Evolutionary conservation across 2,888 invertebrate species (phyloP).

Genomic region (Caradrina kadenii): DNA sequence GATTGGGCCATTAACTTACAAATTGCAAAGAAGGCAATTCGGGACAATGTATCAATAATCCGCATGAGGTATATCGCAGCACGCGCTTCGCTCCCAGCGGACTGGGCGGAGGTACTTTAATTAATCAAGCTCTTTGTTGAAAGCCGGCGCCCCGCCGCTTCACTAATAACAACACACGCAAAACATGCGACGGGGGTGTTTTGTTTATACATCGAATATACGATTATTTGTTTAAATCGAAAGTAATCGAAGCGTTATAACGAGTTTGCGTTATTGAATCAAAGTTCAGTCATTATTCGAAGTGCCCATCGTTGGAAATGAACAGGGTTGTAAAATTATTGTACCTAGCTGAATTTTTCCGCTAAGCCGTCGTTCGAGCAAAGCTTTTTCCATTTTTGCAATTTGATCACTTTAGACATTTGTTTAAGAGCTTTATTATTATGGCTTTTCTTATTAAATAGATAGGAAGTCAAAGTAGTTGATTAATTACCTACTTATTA

Average conservation of each 20-base stretch:
- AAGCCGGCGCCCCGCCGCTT: conserved; percentile 78
- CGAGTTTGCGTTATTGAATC: conserved; percentile 63
- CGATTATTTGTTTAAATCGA: conserved; percentile 83
- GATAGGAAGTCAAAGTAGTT: too few species aligned
- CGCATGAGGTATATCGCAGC: conserved; percentile 73
- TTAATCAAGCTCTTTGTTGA: conserved; percentile 88
- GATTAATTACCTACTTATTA: too few species aligned
- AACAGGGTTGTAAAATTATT: conserved; percentile 6
- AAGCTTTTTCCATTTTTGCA: neutral
- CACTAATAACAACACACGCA: conserved; percentile 83
- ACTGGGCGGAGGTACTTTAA: conserved; percentile 88
- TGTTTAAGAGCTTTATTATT: neutral
- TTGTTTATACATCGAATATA: conserved; percentile 79
- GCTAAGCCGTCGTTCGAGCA: neutral
- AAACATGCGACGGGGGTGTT: conserved; percentile 79
- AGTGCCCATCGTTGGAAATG: conserved; percentile 55
- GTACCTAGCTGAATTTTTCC: neutral
- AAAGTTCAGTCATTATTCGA: conserved; percentile 62
- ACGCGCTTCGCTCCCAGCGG: conserved; percentile 81
- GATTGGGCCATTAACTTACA: conserved; percentile 35
- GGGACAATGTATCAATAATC: conserved; percentile 80
- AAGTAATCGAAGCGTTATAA: conserved; percentile 80
- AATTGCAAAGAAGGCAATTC: conserved; percentile 70
- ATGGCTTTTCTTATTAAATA: too few species aligned
- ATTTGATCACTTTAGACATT: neutral